Base-by-base conservation (phyloP, 2,888 invertebrate genomes). In the Caenorhabditis sp. region DNA sequence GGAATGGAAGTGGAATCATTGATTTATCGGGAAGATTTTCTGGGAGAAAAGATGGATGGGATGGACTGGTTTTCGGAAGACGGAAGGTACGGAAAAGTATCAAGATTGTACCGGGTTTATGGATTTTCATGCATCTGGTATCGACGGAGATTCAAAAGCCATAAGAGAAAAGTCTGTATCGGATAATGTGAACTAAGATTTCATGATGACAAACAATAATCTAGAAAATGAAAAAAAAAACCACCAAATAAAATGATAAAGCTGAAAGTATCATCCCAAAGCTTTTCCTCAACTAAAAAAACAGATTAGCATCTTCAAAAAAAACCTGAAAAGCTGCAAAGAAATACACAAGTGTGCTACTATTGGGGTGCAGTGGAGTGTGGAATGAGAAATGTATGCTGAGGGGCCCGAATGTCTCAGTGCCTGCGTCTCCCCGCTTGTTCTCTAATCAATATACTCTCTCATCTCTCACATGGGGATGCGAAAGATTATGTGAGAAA, bases 361-460 rank as follows among this genome's bases (percentile, higher is more conserved):
- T 47, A 26, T n/a, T 28, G 15, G 56, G 35, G 64, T 22, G 32
- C 20, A 50, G 62, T 50, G 28, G 62, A 35, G 50, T 64, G 50
- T 64, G 50, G 47, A 47, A 47, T 47, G 47, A 47, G 47, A 47
- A 47, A 47, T 47, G 47, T 47, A 47, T 47, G 47, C 47, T n/a
- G 18, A 47, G 47, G 2, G 47, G 3, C 20, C n/a, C n/a, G n/a
- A n/a, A n/a, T n/a, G 44, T 51, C 47, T 24, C 18, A 37, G 35
- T 8, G 8, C n/a, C 61, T 61, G 62, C 61, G 62, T 62, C 61
- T 71, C 71, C 62, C 32, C 47, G 15, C 53, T 26, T 44, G 35
- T 47, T 61, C 71, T 62, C 26, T 47, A 53, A 70, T 70, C 70
- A 70, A 70, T 70, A 68, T 22, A 13, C 28, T 62, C 47, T 47